Evolutionary conservation across 1,140 invertebrate genomes (phyloP).

Genomic region (Trichonephila clavata): DNA sequence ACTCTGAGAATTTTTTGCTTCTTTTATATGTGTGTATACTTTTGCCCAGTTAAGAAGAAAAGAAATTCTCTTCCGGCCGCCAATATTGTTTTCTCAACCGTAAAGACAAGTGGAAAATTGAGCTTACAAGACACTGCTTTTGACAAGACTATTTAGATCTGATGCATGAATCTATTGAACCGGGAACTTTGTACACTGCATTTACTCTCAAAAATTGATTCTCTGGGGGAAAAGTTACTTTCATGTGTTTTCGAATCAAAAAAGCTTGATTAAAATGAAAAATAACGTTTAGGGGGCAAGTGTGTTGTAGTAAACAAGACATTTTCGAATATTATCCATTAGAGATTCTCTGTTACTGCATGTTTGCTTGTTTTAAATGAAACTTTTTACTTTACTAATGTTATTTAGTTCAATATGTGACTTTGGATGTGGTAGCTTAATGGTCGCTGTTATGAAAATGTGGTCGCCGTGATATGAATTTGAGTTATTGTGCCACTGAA

Average conservation of each 20-base stretch:
- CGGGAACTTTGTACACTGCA: conserved; percentile 4
- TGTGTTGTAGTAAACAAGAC: too few relatives aligned
- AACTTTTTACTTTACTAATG: too few relatives aligned
- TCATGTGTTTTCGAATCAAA: conserved; percentile 1
- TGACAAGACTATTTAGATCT: conserved; percentile 41
- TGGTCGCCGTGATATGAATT: too few relatives aligned
- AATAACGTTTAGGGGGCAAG: background rate
- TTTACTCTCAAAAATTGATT: background rate
- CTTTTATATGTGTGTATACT: background rate
- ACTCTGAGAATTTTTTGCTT: background rate
- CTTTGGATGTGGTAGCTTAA: too few relatives aligned
- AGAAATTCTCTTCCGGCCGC: background rate
- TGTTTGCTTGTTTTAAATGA: too few relatives aligned
- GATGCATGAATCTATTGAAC: conserved; percentile 39
- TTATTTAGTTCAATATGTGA: too few relatives aligned
- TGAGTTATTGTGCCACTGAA: too few relatives aligned
- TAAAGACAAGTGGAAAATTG: conserved; percentile 36
- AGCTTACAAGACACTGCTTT: conserved; percentile 40
- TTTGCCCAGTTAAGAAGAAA: too few relatives aligned
- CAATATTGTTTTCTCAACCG: background rate
- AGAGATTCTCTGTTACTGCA: too few relatives aligned
- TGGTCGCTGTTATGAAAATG: too few relatives aligned
- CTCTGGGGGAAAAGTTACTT: background rate
- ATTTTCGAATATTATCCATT: too few relatives aligned
- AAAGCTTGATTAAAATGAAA: background rate